These are phyloP conservation scores for Glareola pratincola DNA, from an alignment of 2,113 vertebrate genomes.

Conservation along the genomic window DNA sequence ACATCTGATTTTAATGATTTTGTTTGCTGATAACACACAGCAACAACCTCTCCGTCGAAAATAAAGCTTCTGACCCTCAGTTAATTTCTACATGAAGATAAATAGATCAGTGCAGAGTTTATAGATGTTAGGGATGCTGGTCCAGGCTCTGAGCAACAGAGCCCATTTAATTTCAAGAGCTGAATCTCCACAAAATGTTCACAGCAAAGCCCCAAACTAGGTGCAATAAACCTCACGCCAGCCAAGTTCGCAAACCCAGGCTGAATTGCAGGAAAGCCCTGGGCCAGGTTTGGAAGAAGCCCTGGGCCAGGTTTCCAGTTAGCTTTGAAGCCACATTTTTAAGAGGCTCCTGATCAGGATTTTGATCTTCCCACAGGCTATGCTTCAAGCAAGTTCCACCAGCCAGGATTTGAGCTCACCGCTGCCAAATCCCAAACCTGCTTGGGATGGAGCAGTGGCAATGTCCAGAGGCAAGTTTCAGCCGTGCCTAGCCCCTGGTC, in stretches of 20 bases:
- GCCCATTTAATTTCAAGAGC: slow-evolving; percentile 28
- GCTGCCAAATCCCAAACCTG: not conserved
- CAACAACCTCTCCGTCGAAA: not conserved
- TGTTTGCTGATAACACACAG: not conserved
- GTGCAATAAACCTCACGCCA: slow-evolving; percentile 39
- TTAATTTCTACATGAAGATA: not conserved
- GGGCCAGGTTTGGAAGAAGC: slow-evolving; percentile 13
- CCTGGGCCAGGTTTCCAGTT: slow-evolving; percentile 60
- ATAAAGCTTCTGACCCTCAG: not conserved
- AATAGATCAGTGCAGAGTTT: not conserved
- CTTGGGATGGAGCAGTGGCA: not conserved
- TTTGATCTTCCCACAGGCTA: slow-evolving; percentile 11
- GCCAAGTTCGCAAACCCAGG: slow-evolving; percentile 42
- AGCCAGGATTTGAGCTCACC: not conserved
- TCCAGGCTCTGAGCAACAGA: slow-evolving; percentile 25
- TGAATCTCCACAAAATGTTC: slow-evolving; percentile 37
- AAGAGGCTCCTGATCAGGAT: slow-evolving; percentile 32
- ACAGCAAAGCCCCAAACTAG: slow-evolving; percentile 58
- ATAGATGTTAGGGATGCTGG: not conserved
- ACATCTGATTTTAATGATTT: not conserved
- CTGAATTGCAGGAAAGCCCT: slow-evolving; percentile 28
- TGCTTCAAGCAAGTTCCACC: not conserved
- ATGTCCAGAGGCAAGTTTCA: not conserved
- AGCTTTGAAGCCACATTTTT: slow-evolving; percentile 41
- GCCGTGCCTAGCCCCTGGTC: accelerated